Evolutionary conservation across 2,888 invertebrate species (phyloP).

Genomic region (Tetranychus piercei): DNA sequence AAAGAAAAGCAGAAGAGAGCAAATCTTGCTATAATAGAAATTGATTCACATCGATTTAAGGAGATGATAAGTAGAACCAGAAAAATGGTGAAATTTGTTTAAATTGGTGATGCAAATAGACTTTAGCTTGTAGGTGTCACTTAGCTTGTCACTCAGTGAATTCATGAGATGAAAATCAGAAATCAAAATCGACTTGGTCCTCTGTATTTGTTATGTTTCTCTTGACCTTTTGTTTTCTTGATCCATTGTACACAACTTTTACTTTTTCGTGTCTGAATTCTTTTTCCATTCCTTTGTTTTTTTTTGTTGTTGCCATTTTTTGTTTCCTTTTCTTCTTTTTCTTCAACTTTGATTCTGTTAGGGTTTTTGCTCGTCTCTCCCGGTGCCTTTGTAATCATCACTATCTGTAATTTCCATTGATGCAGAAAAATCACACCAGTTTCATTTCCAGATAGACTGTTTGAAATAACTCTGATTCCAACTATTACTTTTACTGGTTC

Average conservation of each 20-base stretch:
- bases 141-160: background rate
- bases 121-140: background rate
- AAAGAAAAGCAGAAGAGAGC: too few species aligned
- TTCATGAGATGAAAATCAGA: background rate
- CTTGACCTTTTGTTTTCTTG: background rate
- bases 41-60: too few species aligned
- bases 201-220: background rate
- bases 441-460: background rate
- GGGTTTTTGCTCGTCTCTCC: background rate
- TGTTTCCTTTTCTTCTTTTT: background rate
- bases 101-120: background rate
- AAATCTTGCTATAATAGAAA: too few species aligned
- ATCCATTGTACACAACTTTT: background rate
- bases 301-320: background rate
- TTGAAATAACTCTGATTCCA: background rate
- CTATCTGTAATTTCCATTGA: background rate
- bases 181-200: background rate
- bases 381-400: background rate
- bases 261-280: too few species aligned
- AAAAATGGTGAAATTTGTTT: background rate
- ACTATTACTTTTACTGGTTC: background rate
- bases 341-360: background rate
- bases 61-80: too few species aligned
- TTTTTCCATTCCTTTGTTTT: background rate
- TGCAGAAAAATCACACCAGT: background rate